Base-by-base conservation (phyloP, 1,140 invertebrate species). In the Hestina assimilis region DNA sequence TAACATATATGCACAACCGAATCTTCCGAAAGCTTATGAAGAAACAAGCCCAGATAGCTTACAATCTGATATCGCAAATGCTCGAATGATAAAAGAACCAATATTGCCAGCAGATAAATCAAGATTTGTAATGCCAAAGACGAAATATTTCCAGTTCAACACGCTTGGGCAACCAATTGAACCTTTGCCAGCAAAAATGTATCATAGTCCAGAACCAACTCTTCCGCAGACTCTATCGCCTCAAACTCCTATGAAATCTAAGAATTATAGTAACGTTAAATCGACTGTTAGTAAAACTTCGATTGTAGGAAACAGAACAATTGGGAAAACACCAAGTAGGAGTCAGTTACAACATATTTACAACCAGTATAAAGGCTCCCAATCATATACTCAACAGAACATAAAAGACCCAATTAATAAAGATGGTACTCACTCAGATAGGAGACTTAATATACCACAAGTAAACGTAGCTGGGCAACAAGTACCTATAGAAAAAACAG, bases 311-410 rank as follows among this genome's bases (percentile, higher is more conserved):
- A 65, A 63, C 14, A 69, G 45, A 15, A 35, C 70, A 14, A 19
- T 62, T 3, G 69, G 66, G 0, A 66, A 42, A 55, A 74, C 61
- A 8, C 57, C 79, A 4, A 84, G 79, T 48, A 81, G 63, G 51
- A 77, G 42, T 66, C 82, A 85, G 46, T 67, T 85, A 23, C 82
- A 82, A 52, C 75, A 79, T 20, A 68, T 87, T 7, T 85, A 87
- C 31, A 81, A 83, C 12, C 73, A 81, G 40, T 87, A 84, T 42
- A 85, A 80, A 51, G 80, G 77, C 3, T 85, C 82, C 1, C 79
- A 82, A 8, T 83, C 79, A 4, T 73, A 56, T 19, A 85, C 79
- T 1, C 76, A 80, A 11, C 79, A 86, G 46, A 84, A 76, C 38
- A 52, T 82, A 0, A 66, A 40, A 45, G 42, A 65, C 17, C 42